Evolutionary conservation across 1,140 invertebrate genomes (phyloP), one percentile per base, ranked within the genome.

Genomic region (Drosophila kohkoa): DNA sequence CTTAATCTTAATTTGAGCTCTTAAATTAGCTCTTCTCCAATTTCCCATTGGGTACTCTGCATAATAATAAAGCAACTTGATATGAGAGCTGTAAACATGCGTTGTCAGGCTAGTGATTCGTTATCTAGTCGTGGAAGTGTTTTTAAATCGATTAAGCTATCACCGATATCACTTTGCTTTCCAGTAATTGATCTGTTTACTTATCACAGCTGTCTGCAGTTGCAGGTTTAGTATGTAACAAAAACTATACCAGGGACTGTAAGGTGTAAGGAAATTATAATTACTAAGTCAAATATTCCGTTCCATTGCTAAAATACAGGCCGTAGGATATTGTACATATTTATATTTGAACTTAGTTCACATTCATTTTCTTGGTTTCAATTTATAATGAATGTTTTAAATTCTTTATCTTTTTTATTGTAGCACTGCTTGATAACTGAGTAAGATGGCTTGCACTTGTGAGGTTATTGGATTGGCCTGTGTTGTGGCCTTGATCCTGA

Each of bases 401-500:
- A 15, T 7, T 68, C n/a, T 45, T 5, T 48, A 5, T 43, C 1
- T 28, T 20, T n/a, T 15, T 68, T 25, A 25, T 25, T 62, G 2
- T 38, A 86, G 78, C 16, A 13, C 1, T n/a, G 35, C 11, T 8
- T 54, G 20, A 10, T 0, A 57, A 13, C 11, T 1, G 32, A 38
- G 6, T 49, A 52, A 16, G 25, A 92, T 92, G 91, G 82, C 75
- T 20, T 92, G 91, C 49, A 62, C 79, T 5, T 92, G 91, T 65
- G 83, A 92, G 71, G 30, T 93, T 15, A 88, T 92, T 49, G 91
- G 91, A 30, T 69, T 93, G 16, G 77, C 91, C 54, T 89, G 88
- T 25, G 52, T 93, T n/a, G 77, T 93, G 16, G 81, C 90, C 5
- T 58, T 94, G 20, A 82, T 94, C 41, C 93, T 93, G 64, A 93